A percentile compares a stretch with the other conserved stretches of the same genome.
phyloP scores from a whole-genome alignment of 2,888 invertebrate genomes.

The Eucriotettix oculatus region DNA sequence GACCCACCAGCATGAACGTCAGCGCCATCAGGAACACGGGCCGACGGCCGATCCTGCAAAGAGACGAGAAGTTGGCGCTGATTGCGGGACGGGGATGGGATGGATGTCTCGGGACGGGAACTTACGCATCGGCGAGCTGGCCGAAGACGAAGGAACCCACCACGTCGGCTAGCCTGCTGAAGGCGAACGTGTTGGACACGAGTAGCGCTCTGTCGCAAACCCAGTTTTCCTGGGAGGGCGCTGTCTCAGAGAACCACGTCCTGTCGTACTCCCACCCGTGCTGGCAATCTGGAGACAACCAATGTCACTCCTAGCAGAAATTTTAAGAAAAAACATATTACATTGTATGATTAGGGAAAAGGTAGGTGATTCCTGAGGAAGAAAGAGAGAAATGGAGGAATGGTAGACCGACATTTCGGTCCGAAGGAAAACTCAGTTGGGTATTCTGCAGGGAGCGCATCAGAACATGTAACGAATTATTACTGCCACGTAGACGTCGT shows the following conservation, averaged over 20 bases:
- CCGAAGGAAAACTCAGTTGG: too few relatives aligned
- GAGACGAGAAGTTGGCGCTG: neutral
- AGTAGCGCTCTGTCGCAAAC: conserved; percentile 36
- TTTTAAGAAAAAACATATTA: too few relatives aligned
- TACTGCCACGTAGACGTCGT: too few relatives aligned
- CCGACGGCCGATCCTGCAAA: conserved; percentile 31
- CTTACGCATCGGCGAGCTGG: conserved; percentile 38
- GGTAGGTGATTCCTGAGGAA: too few relatives aligned
- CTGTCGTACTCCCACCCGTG: conserved; percentile 37
- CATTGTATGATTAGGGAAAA: too few relatives aligned
- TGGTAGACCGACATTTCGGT: too few relatives aligned
- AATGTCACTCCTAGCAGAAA: too few relatives aligned
- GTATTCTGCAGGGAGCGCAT: too few relatives aligned
- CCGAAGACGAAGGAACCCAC: conserved; percentile 37
- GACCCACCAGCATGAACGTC: conserved; percentile 26
- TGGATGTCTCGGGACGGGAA: neutral
- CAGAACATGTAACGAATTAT: too few relatives aligned
- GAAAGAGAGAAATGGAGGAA: too few relatives aligned
- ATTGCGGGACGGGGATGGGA: neutral
- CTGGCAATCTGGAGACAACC: conserved; percentile 12
- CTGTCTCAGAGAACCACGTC: conserved; percentile 33
- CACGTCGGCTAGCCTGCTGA: conserved; percentile 34
- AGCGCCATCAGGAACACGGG: conserved; percentile 32
- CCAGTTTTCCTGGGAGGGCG: conserved; percentile 35
- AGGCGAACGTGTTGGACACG: conserved; percentile 35